Conservation (phyloP, 2,113 vertebrate species). For the Xiphophorus couchianus region DNA sequence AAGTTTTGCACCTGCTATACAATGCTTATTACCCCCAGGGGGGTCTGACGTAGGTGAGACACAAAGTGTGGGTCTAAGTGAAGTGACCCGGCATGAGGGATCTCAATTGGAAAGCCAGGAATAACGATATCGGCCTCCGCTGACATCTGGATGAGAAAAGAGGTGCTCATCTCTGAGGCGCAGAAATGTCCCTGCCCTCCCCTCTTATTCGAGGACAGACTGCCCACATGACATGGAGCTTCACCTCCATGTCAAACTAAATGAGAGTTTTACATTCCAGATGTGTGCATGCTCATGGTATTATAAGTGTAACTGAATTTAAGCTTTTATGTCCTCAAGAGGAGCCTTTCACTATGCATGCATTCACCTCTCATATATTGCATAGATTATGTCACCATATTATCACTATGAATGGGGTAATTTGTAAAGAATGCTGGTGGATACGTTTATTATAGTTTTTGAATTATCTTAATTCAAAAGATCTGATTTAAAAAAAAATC, state of each 20-base stretch:
- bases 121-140: slow-evolving; percentile 38
- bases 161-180: slow-evolving; percentile 30
- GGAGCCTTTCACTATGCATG: neutral
- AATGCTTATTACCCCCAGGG: slow-evolving; percentile 31
- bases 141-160: slow-evolving; percentile 61
- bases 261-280: neutral
- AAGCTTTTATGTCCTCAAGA: neutral
- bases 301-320: neutral
- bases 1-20: slow-evolving; percentile 70
- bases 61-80: slow-evolving; percentile 12
- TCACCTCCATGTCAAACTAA: slow-evolving; percentile 17
- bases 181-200: slow-evolving; percentile 26
- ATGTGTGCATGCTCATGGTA: neutral
- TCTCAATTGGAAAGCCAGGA: slow-evolving; percentile 12
- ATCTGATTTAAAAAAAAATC: too few relatives aligned
- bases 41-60: slow-evolving; percentile 51
- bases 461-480: too few relatives aligned
- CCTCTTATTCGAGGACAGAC: neutral
- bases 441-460: too few relatives aligned
- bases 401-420: neutral
- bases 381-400: neutral
- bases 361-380: neutral
- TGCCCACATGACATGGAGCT: slow-evolving; percentile 21
- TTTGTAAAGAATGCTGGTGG: too few relatives aligned
- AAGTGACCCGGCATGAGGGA: slow-evolving; percentile 21